A percentile compares a stretch with the other conserved stretches of the same genome.
Evolutionary conservation across 1,140 invertebrate species (phyloP).

Genomic region (Megalopta genalis): DNA sequence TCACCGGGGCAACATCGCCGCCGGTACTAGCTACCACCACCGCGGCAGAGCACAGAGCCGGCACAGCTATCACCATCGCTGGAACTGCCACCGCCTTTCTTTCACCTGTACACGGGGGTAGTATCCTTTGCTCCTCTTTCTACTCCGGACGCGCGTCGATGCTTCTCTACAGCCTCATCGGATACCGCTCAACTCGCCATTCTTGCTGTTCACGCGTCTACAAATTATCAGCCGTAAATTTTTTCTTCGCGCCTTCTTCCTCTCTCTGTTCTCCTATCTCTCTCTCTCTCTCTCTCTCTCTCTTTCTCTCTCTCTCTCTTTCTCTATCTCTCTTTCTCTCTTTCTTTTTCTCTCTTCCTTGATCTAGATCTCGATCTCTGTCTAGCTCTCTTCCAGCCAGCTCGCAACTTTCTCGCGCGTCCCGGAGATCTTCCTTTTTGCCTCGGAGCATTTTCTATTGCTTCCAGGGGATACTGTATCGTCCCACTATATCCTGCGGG

Average conservation of each 20-base stretch:
- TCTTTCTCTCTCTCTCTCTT: neutral
- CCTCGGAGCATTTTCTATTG: too few relatives aligned
- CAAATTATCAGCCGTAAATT: conserved; percentile 49
- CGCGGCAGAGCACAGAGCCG: neutral
- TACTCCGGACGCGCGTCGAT: neutral
- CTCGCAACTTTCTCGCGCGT: too few relatives aligned
- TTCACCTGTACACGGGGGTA: neutral
- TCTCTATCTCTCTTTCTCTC: neutral
- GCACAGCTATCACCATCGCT: conserved; percentile 7
- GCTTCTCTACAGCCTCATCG: neutral
- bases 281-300: neutral
- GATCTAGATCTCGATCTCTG: too few relatives aligned
- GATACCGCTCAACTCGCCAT: neutral
- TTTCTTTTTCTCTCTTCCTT: too few relatives aligned
- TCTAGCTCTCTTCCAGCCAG: too few relatives aligned
- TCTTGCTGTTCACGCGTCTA: neutral
- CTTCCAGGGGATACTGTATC: too few relatives aligned
- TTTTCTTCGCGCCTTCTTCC: neutral
- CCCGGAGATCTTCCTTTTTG: too few relatives aligned
- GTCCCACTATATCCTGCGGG: too few relatives aligned
- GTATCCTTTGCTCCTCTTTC: neutral
- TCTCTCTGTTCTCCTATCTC: neutral
- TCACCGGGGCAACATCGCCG: neutral
- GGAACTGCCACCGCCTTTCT: conserved; percentile 4
- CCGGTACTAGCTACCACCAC: neutral